phyloP scores from a whole-genome alignment of 2,797 vertebrate genomes.

The Eremophila alpestris region DNA sequence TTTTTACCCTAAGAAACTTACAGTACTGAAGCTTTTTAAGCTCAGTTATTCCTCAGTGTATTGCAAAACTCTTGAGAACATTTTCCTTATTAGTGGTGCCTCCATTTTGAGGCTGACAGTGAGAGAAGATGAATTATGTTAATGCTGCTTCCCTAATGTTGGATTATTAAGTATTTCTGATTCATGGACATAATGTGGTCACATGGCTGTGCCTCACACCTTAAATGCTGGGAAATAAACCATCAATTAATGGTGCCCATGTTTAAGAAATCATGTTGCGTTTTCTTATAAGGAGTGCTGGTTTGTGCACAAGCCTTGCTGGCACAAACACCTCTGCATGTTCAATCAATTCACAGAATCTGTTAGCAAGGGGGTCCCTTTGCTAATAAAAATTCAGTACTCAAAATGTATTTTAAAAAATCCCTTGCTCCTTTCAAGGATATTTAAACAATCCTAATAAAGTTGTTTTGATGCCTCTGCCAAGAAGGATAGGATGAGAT shows the following conservation, averaged over 20 bases:
- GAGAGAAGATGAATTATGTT: background rate
- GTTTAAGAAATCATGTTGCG: background rate
- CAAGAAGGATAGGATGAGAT: background rate
- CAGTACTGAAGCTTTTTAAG: accelerated
- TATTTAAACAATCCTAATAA: background rate
- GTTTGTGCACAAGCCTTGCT: background rate
- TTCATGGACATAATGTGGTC: background rate
- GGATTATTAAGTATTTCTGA: background rate
- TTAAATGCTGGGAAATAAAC: background rate
- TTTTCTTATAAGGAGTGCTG: background rate
- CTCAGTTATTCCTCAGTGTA: background rate
- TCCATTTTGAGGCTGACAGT: background rate
- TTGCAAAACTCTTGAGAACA: background rate
- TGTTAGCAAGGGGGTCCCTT: background rate
- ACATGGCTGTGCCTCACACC: background rate
- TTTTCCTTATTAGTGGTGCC: background rate
- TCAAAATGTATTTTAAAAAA: background rate
- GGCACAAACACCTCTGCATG: accelerated
- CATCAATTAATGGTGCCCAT: background rate
- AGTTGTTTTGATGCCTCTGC: background rate
- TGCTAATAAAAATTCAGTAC: background rate
- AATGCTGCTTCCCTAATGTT: background rate
- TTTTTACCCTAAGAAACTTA: background rate
- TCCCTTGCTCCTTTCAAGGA: background rate
- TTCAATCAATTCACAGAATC: background rate